Conservation (phyloP, 2,797 vertebrate genomes). For the Siniperca scherzeri region DNA sequence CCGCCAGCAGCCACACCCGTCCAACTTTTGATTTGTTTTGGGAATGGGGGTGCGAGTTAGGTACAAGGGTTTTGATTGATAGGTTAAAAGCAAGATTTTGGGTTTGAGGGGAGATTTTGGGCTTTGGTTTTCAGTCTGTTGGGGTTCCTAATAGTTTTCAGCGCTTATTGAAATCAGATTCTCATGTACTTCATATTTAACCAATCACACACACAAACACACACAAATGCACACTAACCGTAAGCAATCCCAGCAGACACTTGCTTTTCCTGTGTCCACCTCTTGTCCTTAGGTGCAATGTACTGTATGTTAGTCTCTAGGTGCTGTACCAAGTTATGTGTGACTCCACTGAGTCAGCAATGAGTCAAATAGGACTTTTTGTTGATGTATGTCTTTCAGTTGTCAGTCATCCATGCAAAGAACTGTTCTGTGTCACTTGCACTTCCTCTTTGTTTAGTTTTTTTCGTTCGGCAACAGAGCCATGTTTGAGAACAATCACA, state of each 20-base stretch:
- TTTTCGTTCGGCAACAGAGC: constrained; percentile 42
- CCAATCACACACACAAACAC: constrained; percentile 43
- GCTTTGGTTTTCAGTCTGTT: constrained; percentile 68
- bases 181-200: constrained; percentile 45
- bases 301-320: constrained; percentile 68
- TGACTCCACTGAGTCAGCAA: constrained; percentile 49
- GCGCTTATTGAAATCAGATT: constrained; percentile 69
- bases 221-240: constrained; percentile 49
- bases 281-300: constrained; percentile 63
- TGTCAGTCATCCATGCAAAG: constrained; percentile 35
- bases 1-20: constrained; percentile 44
- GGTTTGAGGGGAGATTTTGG: constrained; percentile 38
- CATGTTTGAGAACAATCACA: constrained; percentile 60
- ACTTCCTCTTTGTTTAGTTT: constrained; percentile 30
- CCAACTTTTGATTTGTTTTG: constrained; percentile 58
- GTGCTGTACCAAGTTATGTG: constrained; percentile 61
- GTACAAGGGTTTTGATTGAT: constrained; percentile 54
- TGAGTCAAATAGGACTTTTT: constrained; percentile 35
- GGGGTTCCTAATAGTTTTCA: constrained; percentile 67
- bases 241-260: constrained; percentile 64
- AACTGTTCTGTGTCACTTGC: constrained; percentile 40
- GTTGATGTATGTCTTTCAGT: constrained; percentile 38
- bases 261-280: constrained; percentile 67
- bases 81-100: constrained; percentile 50
- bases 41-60: constrained; percentile 30